Evolutionary conservation across 2,113 vertebrate genomes (phyloP).

Genomic region (Talpa occidentalis): DNA sequence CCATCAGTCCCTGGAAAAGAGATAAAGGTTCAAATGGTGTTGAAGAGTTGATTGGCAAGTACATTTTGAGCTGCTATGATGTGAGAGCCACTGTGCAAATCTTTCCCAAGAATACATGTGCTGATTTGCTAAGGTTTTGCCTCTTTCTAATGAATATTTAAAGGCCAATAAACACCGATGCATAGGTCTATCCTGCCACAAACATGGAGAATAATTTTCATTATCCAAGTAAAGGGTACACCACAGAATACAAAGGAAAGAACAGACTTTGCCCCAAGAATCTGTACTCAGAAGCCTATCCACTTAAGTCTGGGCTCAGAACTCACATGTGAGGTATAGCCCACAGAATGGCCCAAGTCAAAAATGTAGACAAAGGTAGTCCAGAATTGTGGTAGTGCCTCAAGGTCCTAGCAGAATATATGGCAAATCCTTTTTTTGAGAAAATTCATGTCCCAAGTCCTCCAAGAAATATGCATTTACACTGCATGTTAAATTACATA

Average conservation of each 20-base stretch:
- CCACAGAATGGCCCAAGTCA: not conserved
- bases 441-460: not conserved
- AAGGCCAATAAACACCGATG: not conserved
- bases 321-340: not conserved
- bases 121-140: not conserved
- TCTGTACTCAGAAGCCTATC: not conserved
- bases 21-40: not conserved
- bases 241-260: too few relatives aligned
- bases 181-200: not conserved
- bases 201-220: not conserved
- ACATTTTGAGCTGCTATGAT: not conserved
- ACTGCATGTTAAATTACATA: constrained; percentile 1
- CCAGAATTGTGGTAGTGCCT: not conserved
- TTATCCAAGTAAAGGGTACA: not conserved
- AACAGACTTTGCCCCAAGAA: too few relatives aligned
- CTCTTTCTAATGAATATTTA: not conserved
- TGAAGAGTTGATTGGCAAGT: not conserved
- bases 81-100: not conserved
- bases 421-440: constrained; percentile 5
- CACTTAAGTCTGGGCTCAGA: not conserved
- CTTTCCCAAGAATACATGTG: not conserved
- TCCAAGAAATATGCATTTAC: not conserved
- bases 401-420: not conserved
- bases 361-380: not conserved
- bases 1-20: not conserved